These are phyloP conservation scores for Mechanitis messenoides DNA, from an alignment of 2,888 invertebrate species.

Conservation along the genomic window DNA sequence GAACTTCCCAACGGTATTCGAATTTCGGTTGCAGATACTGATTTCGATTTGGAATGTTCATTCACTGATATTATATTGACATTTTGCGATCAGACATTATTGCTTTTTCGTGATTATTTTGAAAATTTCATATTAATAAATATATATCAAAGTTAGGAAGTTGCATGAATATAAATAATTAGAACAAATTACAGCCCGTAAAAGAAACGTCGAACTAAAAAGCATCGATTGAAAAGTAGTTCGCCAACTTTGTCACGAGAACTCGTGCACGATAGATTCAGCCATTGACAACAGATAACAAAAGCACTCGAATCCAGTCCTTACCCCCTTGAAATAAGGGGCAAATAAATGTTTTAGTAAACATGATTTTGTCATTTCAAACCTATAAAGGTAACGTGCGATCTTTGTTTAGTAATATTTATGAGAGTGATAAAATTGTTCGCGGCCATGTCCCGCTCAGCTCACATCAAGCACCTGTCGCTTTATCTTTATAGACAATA, in stretches of 20 bases:
- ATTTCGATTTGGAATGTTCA: constrained; percentile 40
- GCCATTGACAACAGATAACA: constrained; percentile 44
- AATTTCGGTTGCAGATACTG: constrained; percentile 37
- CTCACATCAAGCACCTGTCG: constrained; percentile 63
- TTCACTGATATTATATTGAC: constrained; percentile 25
- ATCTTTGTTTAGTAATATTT: constrained; percentile 60
- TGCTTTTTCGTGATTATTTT: no score
- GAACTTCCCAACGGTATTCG: constrained; percentile 37
- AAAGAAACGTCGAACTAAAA: constrained; percentile 50
- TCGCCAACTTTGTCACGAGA: constrained; percentile 63
- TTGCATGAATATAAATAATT: constrained; percentile 57
- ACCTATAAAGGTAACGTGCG: constrained; percentile 43
- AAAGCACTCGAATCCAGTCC: constrained; percentile 34
- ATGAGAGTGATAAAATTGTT: constrained; percentile 70
- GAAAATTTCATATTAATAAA: no score
- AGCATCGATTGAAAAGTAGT: constrained; percentile 63
- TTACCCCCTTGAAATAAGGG: constrained; percentile 33
- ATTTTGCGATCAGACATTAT: constrained; percentile 15
- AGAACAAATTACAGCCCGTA: constrained; percentile 45
- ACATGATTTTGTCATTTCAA: constrained; percentile 38
- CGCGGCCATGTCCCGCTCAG: constrained; percentile 61
- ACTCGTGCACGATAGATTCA: constrained; percentile 66
- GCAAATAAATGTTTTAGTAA: constrained; percentile 24
- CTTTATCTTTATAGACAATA: constrained; percentile 47
- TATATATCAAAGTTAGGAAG: constrained; percentile 12